Base-by-base conservation (phyloP, 1,140 invertebrate species). In the Dufourea novaeangliae region DNA sequence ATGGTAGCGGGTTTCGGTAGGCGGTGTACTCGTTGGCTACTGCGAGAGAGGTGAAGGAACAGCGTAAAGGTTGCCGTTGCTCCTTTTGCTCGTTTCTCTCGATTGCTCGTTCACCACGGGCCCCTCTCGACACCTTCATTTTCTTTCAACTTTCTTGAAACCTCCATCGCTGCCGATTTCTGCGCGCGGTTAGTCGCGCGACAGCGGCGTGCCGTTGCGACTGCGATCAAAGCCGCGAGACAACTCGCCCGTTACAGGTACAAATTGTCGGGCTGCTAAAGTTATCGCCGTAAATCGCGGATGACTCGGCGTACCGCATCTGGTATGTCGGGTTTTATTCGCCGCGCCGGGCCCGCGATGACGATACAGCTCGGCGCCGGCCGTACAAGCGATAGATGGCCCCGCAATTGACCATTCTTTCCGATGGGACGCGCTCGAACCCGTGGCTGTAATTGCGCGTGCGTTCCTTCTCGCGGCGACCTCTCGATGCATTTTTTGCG, bases 271-370 rank as follows among this genome's bases (percentile, higher is more conserved):
- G 74, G 76, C 79, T 73, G 83, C 79, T 86, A 87, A 87, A 89
- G 84, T 90, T 90, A 88, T 90, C 86, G 83, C 83, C 78, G 87
- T 88, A 89, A 88, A 90, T 89, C 86, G 87, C 80, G 74, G 84
- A 89, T 87, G 87, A 89, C 86, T 88, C 79, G 83, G 81, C 84
- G 79, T 68, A 64, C 81, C 80, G 84, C 85, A 86, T 88, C 86
- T 88, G 88, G 88, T 89, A 89, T 88, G 89, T 77, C 64, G 84
- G 80, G 62, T 68, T 78, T 72, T 54, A 54, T 25, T 37, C 1
- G 68, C 11, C 50, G 46, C 68, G 64, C 66, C 17, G 64, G 20
- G 57, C 66, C 14, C 57, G 20, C 27, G 27, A 67, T 56, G 50
- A 75, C 46, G 62, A 56, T n/a, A 63, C n/a, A 34, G 37, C 20